Conservation (phyloP, 2,797 vertebrate genomes). For the Sebastiscus tertius region DNA sequence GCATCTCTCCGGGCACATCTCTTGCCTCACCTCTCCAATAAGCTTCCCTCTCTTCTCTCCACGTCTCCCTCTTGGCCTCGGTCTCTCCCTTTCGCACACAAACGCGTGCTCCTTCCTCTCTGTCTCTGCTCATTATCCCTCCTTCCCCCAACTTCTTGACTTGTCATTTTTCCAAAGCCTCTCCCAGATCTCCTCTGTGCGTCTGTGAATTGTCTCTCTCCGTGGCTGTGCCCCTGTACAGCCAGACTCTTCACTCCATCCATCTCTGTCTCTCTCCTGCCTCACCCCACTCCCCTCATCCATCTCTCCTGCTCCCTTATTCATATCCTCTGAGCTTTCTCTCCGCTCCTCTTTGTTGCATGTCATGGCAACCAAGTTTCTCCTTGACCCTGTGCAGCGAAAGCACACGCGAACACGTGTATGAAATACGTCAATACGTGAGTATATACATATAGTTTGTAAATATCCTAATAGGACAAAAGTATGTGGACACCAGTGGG, state of each 20-base stretch:
- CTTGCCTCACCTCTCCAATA: conserved; percentile 2
- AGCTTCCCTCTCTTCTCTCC: conserved; percentile 3
- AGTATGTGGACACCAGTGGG: neutral
- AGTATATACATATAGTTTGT: neutral
- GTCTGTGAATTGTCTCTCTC: conserved; percentile 71
- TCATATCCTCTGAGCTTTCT: conserved; percentile 77
- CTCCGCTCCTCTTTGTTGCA: conserved; percentile 53
- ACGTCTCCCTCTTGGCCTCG: conserved; percentile 24
- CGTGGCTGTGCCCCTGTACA: conserved; percentile 59
- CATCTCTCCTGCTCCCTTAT: conserved; percentile 77
- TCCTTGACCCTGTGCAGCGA: conserved; percentile 69
- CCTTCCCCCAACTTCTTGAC: conserved; percentile 69
- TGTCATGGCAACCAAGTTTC: conserved; percentile 72
- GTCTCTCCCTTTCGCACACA: conserved; percentile 19
- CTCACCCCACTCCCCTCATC: conserved; percentile 76
- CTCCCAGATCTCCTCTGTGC: conserved; percentile 74
- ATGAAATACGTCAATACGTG: conserved; percentile 27
- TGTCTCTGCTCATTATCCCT: conserved; percentile 68
- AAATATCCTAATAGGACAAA: neutral
- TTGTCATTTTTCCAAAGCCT: conserved; percentile 74
- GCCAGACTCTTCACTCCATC: conserved; percentile 73
- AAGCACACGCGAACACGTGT: neutral
- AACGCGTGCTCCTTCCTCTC: conserved; percentile 33
- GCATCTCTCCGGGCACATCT: conserved; percentile 8
- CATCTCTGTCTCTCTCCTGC: conserved; percentile 79